Base-by-base conservation (phyloP, 2,113 vertebrate genomes). In the Platysteira castanea region DNA sequence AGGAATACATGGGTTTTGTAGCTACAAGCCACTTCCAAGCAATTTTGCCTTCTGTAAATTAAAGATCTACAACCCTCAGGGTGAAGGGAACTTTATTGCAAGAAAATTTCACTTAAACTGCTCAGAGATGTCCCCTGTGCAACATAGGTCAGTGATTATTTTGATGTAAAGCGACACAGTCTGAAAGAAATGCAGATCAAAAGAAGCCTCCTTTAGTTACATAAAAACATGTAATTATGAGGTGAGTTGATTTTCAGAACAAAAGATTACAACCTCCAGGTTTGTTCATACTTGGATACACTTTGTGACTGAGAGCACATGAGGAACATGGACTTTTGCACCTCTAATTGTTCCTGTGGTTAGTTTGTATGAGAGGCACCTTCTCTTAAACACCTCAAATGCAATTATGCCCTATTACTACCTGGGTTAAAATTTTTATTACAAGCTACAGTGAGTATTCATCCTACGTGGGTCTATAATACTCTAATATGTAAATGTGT, bases 351-450 rank as follows among this genome's bases (percentile, higher is more conserved):
- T 53, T 86, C 37, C 28, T 39, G 49, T 76, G 65, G 81, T 84
- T 88, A 74, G 47, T 28, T 61, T 80, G 42, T 56, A 86, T 41
- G 41, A 77, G 67, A 79, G 63, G 33, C 2, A 11, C 26, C 78
- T 83, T 92, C 57, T 56, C 73, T 75, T 37, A 49, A 87, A 83
- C 22, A 93, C 37, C 77, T 71, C 73, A 87, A 71, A 63, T 24
- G 28, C 44, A 90, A 95, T 93, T 91, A 94, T 12, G 22, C 64
- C 41, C 81, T 89, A 93, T 93, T 95, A 96, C 76, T 92, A 84
- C 90, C 77, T 15, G 15, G 35, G 88, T 82, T 41, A 95, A 93
- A 82, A 89, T 64, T 71, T 67, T 90, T 90, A 56, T 90, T 90
- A 88, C 60, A 90, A 76, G 77, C 69, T 79, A 87, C 65, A 65